These are phyloP conservation scores for Thera britannica DNA, from an alignment of 2,888 invertebrate genomes.

Conservation along the genomic window DNA sequence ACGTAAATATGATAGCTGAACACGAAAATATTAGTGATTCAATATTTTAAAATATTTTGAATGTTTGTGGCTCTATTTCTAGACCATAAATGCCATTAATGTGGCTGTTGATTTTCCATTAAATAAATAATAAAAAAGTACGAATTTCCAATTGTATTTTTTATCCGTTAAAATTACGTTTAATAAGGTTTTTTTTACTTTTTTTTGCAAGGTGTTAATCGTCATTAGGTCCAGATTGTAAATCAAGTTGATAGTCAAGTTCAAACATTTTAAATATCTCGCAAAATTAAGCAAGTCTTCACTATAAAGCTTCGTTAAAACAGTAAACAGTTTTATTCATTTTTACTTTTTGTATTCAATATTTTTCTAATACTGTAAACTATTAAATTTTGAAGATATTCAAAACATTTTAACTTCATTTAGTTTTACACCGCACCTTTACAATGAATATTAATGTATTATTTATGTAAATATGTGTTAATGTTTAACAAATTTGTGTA, in stretches of 20 bases:
- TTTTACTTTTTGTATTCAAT: not conserved
- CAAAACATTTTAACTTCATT: slow-evolving; percentile 43
- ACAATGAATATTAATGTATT: slow-evolving; percentile 55
- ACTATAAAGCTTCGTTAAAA: not conserved
- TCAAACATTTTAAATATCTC: slow-evolving; percentile 27
- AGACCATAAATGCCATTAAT: too few relatives aligned
- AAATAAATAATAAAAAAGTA: too few relatives aligned
- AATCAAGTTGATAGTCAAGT: slow-evolving; percentile 18
- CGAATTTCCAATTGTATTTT: too few relatives aligned
- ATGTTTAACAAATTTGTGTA: slow-evolving; percentile 1
- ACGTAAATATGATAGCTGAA: too few relatives aligned
- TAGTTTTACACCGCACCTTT: slow-evolving; percentile 61
- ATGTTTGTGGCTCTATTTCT: too few relatives aligned
- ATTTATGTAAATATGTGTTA: slow-evolving; percentile 45
- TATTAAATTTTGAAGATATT: slow-evolving; percentile 29
- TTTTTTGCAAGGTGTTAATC: not conserved
- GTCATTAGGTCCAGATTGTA: slow-evolving; percentile 6
- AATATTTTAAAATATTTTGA: too few relatives aligned
- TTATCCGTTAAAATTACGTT: too few relatives aligned
- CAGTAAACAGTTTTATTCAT: not conserved
- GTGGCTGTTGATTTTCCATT: too few relatives aligned
- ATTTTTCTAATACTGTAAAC: not conserved
- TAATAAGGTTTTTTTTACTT: not conserved
- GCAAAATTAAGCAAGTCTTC: not conserved
- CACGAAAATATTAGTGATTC: too few relatives aligned